These are phyloP conservation scores for Leucoma salicis DNA, from an alignment of 2,888 invertebrate genomes.

Conservation along the genomic window DNA sequence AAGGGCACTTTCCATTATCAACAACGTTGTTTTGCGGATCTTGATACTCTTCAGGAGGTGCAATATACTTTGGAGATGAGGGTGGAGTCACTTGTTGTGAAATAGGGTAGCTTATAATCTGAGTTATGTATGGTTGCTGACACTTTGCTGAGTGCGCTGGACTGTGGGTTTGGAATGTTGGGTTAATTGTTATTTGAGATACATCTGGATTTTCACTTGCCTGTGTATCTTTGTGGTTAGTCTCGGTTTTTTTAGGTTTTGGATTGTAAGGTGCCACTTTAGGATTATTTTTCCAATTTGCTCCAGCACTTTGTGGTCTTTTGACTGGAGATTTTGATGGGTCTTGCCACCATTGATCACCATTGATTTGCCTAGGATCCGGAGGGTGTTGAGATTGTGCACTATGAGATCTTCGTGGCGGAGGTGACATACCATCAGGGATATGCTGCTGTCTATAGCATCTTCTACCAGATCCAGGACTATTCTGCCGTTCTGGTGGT, in stretches of 20 bases:
- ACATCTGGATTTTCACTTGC: constrained; percentile 56
- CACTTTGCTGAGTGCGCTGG: constrained; percentile 68
- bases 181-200: constrained; percentile 75
- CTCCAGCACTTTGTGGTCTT: constrained; percentile 69
- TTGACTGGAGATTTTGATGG: constrained; percentile 69
- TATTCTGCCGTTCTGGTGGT: constrained; percentile 65
- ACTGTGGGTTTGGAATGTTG: constrained; percentile 79
- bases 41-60: constrained; percentile 75
- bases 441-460: constrained; percentile 64
- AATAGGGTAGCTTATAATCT: constrained; percentile 74
- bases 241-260: constrained; percentile 64
- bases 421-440: constrained; percentile 69
- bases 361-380: constrained; percentile 60
- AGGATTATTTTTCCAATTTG: constrained; percentile 71
- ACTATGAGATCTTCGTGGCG: constrained; percentile 63
- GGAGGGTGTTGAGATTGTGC: constrained; percentile 63
- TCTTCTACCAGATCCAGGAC: constrained; percentile 57
- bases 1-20: constrained; percentile 51
- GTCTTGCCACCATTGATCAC: constrained; percentile 73
- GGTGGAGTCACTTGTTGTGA: constrained; percentile 74
- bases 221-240: constrained; percentile 51
- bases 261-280: constrained; percentile 70
- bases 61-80: constrained; percentile 71
- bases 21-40: constrained; percentile 65
- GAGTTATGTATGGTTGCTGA: constrained; percentile 75